Evolutionary conservation across 2,797 vertebrate species (phyloP).

Genomic region (Hypotaenidia okinawae): DNA sequence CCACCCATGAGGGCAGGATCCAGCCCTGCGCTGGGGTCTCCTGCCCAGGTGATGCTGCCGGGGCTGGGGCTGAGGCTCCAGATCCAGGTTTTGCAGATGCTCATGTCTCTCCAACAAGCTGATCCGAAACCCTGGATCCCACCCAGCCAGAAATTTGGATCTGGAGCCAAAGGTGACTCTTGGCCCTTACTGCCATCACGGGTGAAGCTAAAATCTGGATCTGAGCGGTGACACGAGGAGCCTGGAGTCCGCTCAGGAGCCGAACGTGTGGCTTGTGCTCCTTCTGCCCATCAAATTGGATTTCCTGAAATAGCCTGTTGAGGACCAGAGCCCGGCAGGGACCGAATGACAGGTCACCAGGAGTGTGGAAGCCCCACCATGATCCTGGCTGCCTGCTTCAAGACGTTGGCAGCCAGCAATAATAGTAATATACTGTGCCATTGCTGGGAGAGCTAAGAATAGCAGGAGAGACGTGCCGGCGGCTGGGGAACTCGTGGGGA

Average conservation of each 20-base stretch:
- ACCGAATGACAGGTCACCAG: conserved; percentile 43
- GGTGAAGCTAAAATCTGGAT: conserved; percentile 20
- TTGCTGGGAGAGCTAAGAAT: conserved; percentile 57
- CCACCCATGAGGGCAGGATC: background rate
- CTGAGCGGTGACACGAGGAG: background rate
- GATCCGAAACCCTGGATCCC: conserved; percentile 47
- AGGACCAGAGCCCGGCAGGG: conserved; percentile 20
- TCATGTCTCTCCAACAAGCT: conserved; percentile 6
- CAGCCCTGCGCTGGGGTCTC: background rate
- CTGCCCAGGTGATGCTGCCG: background rate
- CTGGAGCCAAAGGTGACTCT: conserved; percentile 64
- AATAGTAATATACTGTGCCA: conserved; percentile 36
- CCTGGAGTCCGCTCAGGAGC: background rate
- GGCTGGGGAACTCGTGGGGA: background rate
- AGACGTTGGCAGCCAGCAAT: conserved; percentile 44
- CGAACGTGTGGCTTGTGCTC: background rate
- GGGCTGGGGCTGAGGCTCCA: background rate
- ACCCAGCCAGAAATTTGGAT: conserved; percentile 53
- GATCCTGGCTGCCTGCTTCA: conserved; percentile 46
- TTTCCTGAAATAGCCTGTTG: conserved; percentile 60
- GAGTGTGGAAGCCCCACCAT: conserved; percentile 50
- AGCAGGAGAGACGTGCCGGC: conserved; percentile 19
- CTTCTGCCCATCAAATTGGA: conserved; percentile 28
- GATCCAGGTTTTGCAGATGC: conserved; percentile 52
- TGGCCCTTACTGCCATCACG: background rate